Conservation (phyloP, 2,113 vertebrate species). For the Hipposideros armiger region DNA sequence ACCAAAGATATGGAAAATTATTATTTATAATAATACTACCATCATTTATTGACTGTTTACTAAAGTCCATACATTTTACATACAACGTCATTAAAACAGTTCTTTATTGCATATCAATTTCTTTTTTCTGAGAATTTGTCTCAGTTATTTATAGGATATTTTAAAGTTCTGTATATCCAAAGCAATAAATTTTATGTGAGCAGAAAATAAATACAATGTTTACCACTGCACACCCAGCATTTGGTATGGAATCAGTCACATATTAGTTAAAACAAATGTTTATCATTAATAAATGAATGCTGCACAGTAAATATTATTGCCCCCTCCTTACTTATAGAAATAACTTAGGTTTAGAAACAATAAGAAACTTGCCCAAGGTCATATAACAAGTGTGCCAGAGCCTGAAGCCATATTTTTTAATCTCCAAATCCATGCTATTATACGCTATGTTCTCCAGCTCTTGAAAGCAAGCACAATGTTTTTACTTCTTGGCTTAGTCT, state of each 20-base stretch:
- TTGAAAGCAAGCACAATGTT: not conserved
- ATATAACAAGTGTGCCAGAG: not conserved
- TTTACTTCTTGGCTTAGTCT: slow-evolving; percentile 25
- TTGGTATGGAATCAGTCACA: not conserved
- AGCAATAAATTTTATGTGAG: not conserved
- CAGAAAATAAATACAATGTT: not conserved
- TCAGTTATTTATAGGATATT: not conserved
- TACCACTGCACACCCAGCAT: not conserved
- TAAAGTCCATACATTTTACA: not conserved
- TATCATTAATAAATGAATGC: not conserved
- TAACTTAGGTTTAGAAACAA: not conserved
- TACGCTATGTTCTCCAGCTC: not conserved
- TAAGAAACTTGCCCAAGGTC: not conserved
- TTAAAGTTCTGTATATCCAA: not conserved
- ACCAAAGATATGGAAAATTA: not conserved
- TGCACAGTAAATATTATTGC: not conserved
- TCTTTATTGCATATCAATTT: not conserved
- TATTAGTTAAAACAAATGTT: not conserved
- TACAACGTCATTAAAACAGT: not conserved
- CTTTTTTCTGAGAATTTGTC: not conserved
- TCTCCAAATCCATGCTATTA: not conserved
- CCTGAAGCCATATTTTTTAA: not conserved
- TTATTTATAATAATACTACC: not conserved
- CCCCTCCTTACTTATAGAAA: not conserved
- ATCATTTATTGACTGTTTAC: not conserved